Percentiles rank a stretch among this genome's conserved stretches.
phyloP scores from a whole-genome alignment of 2,797 vertebrate genomes.

The Benthosema pterotum region DNA sequence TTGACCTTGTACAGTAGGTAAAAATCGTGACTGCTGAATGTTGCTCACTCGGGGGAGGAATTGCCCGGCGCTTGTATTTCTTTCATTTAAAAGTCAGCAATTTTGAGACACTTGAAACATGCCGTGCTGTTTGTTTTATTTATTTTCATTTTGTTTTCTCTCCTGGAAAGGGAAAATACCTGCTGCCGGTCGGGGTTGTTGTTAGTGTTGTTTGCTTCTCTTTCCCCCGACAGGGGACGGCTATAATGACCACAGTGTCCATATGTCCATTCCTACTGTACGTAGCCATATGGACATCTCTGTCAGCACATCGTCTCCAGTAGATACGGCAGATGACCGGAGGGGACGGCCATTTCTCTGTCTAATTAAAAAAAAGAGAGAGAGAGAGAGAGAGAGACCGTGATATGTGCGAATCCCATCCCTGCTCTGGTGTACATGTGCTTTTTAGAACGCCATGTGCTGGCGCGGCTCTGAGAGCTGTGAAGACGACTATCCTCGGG shows the following conservation, averaged over 20 bases:
- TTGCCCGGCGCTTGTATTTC: constrained; percentile 47
- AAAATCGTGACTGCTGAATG: no score
- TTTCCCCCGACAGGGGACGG: constrained; percentile 20
- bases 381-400: no score
- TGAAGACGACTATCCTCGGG: no score
- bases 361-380: no score
- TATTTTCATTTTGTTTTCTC: constrained; percentile 41
- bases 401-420: neutral
- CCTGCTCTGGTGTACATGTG: neutral
- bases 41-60: constrained; percentile 32
- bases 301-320: constrained; percentile 13
- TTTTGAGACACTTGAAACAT: constrained; percentile 42
- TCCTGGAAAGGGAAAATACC: constrained; percentile 26
- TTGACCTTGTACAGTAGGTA: no score
- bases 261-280: neutral
- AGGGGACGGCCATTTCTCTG: no score
- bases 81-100: constrained; percentile 23
- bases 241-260: constrained; percentile 1
- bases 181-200: constrained; percentile 27
- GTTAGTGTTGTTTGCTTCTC: constrained; percentile 27
- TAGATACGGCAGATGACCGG: constrained; percentile 13
- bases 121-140: constrained; percentile 38
- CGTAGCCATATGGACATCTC: constrained; percentile 25
- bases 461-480: no score
- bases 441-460: no score